Base-by-base conservation (phyloP, 2,888 invertebrate species). In the Vandiemenella viatica region DNA sequence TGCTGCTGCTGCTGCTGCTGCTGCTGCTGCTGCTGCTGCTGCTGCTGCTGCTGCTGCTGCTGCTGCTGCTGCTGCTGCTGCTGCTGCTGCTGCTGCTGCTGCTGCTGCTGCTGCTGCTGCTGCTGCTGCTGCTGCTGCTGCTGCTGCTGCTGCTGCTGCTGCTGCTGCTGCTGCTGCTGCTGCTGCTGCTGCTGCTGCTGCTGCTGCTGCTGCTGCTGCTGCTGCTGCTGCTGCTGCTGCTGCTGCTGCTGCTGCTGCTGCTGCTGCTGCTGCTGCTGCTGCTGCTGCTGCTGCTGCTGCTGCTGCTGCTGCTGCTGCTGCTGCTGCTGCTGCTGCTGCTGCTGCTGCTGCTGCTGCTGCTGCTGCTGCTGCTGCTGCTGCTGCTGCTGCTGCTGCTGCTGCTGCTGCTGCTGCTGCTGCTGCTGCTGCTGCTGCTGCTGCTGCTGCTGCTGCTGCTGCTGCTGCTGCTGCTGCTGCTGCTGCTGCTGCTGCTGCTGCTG, bases 121-220 rank as follows among this genome's bases (percentile, higher is more conserved):
- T 32, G 32, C 32, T 32, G 32, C 32, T 32, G 32, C 32, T 32
- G 32, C 32, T 32, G 32, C 32, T 32, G 32, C 32, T 32, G 32
- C 32, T 32, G 32, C 32, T 32, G 32, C 32, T 32, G 32, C 32
- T 32, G 32, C 32, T 32, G 32, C 32, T 32, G 32, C 32, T 32
- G 32, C 32, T 32, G 32, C 32, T 32, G 32, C 32, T 45, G 22
- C 10, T 45, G 22, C 45, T 45, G 16, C 45, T 23, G 45, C 32
- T 45, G 22, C 26, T 23, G 6, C 22, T 15, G 22, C 22, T 23
- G 45, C 10, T 45, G 22, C 32, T 32, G 32, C 6, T 23, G 45
- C 45, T 26, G 3, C 26, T 17, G 32, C 32, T n/a, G 6, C 32
- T 32, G 32, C 45, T 45, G 15, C 26, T 7, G 6, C 22, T 45